These are phyloP conservation scores for Semicossyphus pulcher DNA, from an alignment of 2,113 vertebrate genomes.

Conservation along the genomic window DNA sequence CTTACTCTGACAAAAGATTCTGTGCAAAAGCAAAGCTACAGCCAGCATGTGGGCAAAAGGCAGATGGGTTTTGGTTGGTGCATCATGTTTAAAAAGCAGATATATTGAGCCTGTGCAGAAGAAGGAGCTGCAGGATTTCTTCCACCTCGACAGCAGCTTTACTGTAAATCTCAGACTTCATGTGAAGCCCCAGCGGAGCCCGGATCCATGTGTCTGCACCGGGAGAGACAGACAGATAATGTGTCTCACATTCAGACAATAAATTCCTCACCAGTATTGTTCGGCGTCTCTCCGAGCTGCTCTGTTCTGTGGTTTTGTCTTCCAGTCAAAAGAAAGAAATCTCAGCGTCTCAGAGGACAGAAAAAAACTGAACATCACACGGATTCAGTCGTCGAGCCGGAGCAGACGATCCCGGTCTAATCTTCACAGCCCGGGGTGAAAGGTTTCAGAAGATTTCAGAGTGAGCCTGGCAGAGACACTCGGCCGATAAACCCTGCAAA, in stretches of 20 bases:
- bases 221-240: not conserved
- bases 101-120: too few species aligned
- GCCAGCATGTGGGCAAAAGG: too few species aligned
- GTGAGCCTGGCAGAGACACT: slow-evolving; percentile 35
- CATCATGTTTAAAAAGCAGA: too few species aligned
- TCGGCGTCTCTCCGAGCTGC: slow-evolving; percentile 11
- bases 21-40: too few species aligned
- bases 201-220: slow-evolving; percentile 3
- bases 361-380: slow-evolving; percentile 27
- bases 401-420: slow-evolving; percentile 46
- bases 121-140: not conserved
- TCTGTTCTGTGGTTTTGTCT: not conserved
- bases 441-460: slow-evolving; percentile 40
- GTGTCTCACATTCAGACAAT: slow-evolving; percentile 21
- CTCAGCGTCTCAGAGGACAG: slow-evolving; percentile 14
- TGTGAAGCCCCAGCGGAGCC: not conserved
- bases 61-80: too few species aligned
- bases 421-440: slow-evolving; percentile 57
- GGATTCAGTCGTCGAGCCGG: slow-evolving; percentile 17
- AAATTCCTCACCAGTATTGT: slow-evolving; percentile 8
- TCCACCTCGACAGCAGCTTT: not conserved
- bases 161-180: slow-evolving; percentile 3
- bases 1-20: too few species aligned
- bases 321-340: slow-evolving; percentile 31
- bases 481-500: slow-evolving; percentile 15